phyloP scores from a whole-genome alignment of 2,113 vertebrate species.

The Corythornis vintsioides region DNA sequence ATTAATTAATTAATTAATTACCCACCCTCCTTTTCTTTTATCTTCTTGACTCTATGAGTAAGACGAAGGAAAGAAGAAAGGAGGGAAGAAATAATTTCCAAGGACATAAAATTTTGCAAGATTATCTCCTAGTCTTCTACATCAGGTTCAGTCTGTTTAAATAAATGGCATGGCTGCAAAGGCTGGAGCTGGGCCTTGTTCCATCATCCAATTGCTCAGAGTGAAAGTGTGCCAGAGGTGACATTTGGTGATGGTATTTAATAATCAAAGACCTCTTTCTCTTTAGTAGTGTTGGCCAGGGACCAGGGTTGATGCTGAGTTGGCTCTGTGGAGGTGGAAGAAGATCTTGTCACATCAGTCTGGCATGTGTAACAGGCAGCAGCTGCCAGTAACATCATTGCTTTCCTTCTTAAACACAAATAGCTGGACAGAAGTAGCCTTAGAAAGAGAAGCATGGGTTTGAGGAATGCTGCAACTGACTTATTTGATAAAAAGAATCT shows the following conservation, averaged over 20 bases:
- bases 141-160: neutral
- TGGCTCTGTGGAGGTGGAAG: neutral
- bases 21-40: neutral
- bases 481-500: neutral
- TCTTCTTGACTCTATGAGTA: neutral
- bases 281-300: neutral
- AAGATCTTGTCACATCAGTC: neutral
- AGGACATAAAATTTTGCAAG: neutral
- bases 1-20: too few relatives aligned
- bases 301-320: neutral
- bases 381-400: rapidly evolving
- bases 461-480: neutral
- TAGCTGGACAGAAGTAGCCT: neutral
- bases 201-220: neutral
- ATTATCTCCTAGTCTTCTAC: neutral
- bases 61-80: neutral
- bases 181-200: neutral
- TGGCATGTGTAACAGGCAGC: neutral
- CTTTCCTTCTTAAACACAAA: neutral
- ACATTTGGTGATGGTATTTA: conserved; percentile 34
- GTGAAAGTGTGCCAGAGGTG: neutral
- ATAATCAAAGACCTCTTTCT: conserved; percentile 34
- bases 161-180: neutral
- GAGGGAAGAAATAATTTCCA: neutral
- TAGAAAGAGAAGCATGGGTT: neutral